Conservation (phyloP, 2,888 invertebrate species). For the Cheiracanthium punctorium region DNA sequence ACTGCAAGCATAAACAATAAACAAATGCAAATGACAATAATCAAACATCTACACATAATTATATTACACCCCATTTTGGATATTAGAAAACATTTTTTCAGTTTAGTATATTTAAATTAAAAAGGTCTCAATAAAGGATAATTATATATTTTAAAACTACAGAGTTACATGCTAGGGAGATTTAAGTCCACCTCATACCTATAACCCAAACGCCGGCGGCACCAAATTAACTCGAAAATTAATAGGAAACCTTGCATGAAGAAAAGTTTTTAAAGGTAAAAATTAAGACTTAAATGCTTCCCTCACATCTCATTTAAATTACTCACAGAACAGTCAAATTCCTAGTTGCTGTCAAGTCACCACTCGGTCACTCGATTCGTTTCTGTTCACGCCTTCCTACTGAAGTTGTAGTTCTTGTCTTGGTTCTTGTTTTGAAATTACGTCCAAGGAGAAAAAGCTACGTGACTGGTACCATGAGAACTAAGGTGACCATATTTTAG, state of each 20-base stretch:
- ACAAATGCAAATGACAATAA: no score
- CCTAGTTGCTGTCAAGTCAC: conserved; percentile 31
- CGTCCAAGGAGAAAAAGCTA: no score
- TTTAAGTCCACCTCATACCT: conserved; percentile 40
- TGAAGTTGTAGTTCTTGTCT: conserved; percentile 49
- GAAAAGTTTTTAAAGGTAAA: neutral
- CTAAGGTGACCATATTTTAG: no score
- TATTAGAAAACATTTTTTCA: neutral
- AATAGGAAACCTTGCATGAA: conserved; percentile 4
- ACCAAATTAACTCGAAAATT: conserved; percentile 5
- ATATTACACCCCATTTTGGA: neutral
- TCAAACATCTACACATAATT: no score
- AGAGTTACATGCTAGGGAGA: conserved; percentile 6
- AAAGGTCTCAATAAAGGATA: neutral
- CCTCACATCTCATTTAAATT: conserved; percentile 26
- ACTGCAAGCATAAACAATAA: no score
- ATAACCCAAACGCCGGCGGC: conserved; percentile 34
- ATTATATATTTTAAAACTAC: no score
- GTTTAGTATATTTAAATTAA: neutral
- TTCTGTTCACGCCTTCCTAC: conserved; percentile 60
- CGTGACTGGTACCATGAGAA: no score
- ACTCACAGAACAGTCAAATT: conserved; percentile 57
- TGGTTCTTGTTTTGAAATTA: no score
- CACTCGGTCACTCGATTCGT: conserved; percentile 40
- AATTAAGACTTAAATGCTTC: neutral